Evolutionary conservation across 2,797 vertebrate genomes (phyloP), one percentile per base, ranked within the genome.

Genomic region (Chelidonichthys spinosus): DNA sequence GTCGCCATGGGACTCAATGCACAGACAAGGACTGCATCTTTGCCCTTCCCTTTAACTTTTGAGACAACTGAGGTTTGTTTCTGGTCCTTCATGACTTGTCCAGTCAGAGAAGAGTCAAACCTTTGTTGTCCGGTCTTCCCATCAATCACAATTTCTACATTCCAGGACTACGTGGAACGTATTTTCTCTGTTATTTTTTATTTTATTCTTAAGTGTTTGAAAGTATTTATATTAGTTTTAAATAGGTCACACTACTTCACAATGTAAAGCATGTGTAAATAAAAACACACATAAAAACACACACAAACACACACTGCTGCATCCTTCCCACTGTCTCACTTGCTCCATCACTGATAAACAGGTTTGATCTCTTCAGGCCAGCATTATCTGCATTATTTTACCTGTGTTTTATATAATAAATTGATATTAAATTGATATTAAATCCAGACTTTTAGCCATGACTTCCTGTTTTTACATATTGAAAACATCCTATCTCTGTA

Each of bases 1-100:
- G 44, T 39, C 61, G 59, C 15, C 64, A 43, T 53, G 15, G 46
- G 50, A n/a, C 61, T 17, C 61, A 60, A 65, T 49, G 15, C 32
- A 36, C 62, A 65, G 40, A 76, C 49, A n/a, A 67, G 61, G 44
- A 59, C 33, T 46, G 74, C n/a, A n/a, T 84, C 56, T 73, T 62
- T 66, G 18, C 36, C 42, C 43, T 49, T 44, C 25, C 59, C 58
- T 39, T 63, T 36, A 78, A 60, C 70, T 58, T 69, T 56, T 82
- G 49, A 65, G 61, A 80, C 36, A 72, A 54, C 64, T 74, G 32
- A 49, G 33, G 5, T 69, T 72, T 68, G 60, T 62, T 62, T 54
- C 47, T 37, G 37, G 17, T 32, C 55, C 36, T 17, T 61, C 17
- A 46, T 25, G 35, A 70, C 36, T 49, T 69, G 32, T 59, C 42